Conservation (phyloP, 2,113 vertebrate species). For the Mesitornis unicolor region DNA sequence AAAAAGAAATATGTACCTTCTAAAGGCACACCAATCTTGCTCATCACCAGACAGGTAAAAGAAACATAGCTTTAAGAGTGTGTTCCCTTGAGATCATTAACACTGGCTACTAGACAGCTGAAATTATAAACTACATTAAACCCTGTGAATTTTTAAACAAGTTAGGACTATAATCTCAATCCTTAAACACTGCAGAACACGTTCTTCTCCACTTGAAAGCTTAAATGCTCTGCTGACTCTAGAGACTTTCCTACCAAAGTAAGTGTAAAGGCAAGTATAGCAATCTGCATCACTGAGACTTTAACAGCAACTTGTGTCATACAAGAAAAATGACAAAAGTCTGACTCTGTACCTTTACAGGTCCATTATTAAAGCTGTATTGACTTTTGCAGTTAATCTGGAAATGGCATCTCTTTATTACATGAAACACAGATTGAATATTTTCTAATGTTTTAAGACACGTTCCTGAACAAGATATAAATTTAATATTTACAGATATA, state of each 20-base stretch:
- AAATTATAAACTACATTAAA: slow-evolving; percentile 32
- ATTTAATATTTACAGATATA: neutral
- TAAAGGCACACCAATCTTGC: neutral
- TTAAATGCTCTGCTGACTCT: neutral
- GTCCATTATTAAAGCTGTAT: neutral
- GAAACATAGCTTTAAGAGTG: neutral
- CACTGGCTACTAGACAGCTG: neutral
- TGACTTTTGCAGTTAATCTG: neutral
- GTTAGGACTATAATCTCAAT: slow-evolving; percentile 9
- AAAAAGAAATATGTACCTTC: neutral
- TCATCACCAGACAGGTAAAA: neutral
- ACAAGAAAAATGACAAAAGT: neutral
- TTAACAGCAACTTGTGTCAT: neutral
- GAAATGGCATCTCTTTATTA: neutral
- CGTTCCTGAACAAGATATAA: neutral
- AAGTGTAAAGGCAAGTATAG: neutral
- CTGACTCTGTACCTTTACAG: neutral
- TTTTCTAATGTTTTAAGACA: neutral
- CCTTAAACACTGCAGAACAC: slow-evolving; percentile 36
- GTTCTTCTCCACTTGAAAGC: slow-evolving; percentile 47
- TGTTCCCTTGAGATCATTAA: neutral
- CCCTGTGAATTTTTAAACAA: slow-evolving; percentile 41
- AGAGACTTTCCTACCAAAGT: neutral
- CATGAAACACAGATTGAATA: neutral
- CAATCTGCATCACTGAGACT: neutral